A percentile compares a stretch with the other conserved stretches of the same genome.
These are phyloP conservation scores for Melanitta fusca DNA, from an alignment of 2,797 vertebrate genomes.

Conservation along the genomic window DNA sequence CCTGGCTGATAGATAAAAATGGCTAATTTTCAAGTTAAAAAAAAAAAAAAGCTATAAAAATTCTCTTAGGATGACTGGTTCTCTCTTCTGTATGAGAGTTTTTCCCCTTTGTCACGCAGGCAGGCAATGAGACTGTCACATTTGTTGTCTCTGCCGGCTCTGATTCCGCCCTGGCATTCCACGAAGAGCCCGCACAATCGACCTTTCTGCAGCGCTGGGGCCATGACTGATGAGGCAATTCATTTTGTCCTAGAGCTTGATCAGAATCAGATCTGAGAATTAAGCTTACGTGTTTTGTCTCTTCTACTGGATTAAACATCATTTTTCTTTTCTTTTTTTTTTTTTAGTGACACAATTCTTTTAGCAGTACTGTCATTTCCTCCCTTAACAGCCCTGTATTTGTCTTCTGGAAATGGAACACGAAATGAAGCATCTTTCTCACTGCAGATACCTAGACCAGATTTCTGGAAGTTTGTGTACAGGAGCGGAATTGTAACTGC, in stretches of 20 bases:
- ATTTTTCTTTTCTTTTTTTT: fast-evolving
- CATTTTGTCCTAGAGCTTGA: neutral
- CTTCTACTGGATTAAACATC: neutral
- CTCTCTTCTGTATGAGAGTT: neutral
- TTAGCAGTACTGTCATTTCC: neutral
- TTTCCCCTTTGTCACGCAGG: neutral
- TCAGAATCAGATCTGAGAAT: neutral
- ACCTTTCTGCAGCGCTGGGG: neutral
- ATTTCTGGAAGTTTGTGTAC: neutral
- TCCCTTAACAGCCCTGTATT: neutral
- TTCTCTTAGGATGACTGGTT: neutral
- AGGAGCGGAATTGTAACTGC: neutral
- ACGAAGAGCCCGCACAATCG: neutral
- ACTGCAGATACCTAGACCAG: neutral
- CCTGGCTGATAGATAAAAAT: neutral
- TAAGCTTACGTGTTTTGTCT: neutral
- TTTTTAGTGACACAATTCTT: neutral
- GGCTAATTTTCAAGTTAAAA: neutral
- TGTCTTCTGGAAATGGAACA: constrained; percentile 15
- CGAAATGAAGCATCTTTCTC: neutral
- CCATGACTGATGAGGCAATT: neutral
- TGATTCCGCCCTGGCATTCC: neutral
- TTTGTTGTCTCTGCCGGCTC: neutral
- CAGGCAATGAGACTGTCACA: neutral
- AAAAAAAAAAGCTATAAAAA: neutral